A percentile compares a stretch with the other conserved stretches of the same genome.
These are phyloP conservation scores for Bombus pascuorum DNA, from an alignment of 1,140 invertebrate species.

Conservation along the genomic window DNA sequence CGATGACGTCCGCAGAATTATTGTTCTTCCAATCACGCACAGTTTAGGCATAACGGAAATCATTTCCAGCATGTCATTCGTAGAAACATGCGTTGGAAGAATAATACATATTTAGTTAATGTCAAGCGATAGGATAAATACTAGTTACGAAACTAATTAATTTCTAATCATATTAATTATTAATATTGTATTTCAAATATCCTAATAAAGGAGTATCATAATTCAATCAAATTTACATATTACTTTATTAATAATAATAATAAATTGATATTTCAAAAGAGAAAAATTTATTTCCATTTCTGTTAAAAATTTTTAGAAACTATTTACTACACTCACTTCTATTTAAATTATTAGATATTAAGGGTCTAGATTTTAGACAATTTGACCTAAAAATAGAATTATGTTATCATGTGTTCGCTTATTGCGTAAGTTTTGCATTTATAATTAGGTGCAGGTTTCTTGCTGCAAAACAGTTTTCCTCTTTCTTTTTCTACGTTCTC, in stretches of 20 bases:
- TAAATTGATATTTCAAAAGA: no score
- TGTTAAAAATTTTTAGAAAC: no score
- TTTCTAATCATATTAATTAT: background rate
- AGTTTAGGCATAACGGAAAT: conserved; percentile 12
- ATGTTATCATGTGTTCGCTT: background rate
- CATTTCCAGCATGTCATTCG: background rate
- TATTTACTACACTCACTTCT: no score
- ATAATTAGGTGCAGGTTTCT: no score
- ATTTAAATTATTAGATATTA: no score
- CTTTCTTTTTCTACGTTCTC: background rate
- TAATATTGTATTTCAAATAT: background rate
- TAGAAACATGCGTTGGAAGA: conserved; percentile 1
- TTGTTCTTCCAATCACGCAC: conserved; percentile 27
- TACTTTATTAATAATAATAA: no score
- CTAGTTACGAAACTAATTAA: background rate
- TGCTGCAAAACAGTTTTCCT: background rate
- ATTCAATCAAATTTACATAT: no score
- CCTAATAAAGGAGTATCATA: no score
- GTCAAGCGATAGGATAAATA: background rate
- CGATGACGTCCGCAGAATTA: conserved; percentile 6
- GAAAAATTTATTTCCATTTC: no score
- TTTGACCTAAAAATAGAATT: background rate
- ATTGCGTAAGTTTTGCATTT: no score
- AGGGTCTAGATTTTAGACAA: no score
- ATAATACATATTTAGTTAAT: background rate